Conservation (phyloP, 2,797 vertebrate species). For the Odontamblyopus rebecca region DNA sequence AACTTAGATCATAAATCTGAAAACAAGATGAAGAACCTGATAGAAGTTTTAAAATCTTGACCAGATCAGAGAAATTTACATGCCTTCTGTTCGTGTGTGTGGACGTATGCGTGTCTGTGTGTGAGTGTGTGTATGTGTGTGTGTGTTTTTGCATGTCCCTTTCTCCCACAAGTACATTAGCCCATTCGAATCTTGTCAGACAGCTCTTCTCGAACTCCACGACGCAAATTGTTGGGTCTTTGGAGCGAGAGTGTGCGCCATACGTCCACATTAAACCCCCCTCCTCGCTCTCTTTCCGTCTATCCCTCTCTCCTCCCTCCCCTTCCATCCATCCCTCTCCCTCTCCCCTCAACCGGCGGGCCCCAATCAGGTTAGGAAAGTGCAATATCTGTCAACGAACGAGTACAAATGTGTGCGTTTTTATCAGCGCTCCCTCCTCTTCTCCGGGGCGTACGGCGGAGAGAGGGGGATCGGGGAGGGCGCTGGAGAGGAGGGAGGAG, state of each 20-base stretch:
- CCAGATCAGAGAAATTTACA: too few species aligned
- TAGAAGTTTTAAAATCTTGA: too few species aligned
- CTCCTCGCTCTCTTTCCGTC: slow-evolving; percentile 11
- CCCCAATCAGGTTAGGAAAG: slow-evolving; percentile 93
- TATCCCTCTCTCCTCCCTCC: slow-evolving; percentile 43
- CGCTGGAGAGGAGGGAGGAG: slow-evolving; percentile 39
- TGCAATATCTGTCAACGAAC: slow-evolving; percentile 99
- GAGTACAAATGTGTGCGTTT: slow-evolving; percentile 97
- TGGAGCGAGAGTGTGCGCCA: slow-evolving; percentile 64
- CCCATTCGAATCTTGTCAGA: slow-evolving; percentile 75
- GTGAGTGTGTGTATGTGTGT: not conserved
- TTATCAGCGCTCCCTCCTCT: slow-evolving; percentile 82
- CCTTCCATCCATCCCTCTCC: slow-evolving; percentile 26
- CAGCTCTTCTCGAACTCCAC: slow-evolving; percentile 73
- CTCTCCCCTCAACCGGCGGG: slow-evolving; percentile 43
- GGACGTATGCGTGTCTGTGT: too few species aligned
- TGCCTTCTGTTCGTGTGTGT: too few species aligned
- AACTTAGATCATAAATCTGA: too few species aligned
- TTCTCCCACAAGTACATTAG: slow-evolving; percentile 71
- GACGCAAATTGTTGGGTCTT: slow-evolving; percentile 64
- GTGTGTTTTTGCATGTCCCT: slow-evolving; percentile 10
- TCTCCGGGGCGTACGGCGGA: slow-evolving; percentile 71
- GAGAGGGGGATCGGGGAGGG: slow-evolving; percentile 23
- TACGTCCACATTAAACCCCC: slow-evolving; percentile 88
- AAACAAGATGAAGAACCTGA: too few species aligned